phyloP scores from a whole-genome alignment of 1,140 invertebrate genomes.

The Macrocentrus cingulum region DNA sequence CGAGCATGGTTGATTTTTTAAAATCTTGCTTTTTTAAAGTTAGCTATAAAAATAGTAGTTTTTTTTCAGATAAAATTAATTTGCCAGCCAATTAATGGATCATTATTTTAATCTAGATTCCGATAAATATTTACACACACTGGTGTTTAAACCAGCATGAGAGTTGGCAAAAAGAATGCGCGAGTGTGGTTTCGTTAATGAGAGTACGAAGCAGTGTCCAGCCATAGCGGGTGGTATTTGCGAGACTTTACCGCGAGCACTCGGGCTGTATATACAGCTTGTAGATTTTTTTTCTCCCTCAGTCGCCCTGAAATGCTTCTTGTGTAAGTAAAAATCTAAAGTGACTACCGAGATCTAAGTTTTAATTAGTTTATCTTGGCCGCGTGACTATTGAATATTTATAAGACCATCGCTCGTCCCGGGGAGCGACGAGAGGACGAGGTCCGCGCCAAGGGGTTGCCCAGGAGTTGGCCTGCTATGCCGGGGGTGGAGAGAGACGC shows the following conservation, averaged over 20 bases:
- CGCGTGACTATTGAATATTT: slow-evolving; percentile 62
- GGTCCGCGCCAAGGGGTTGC: slow-evolving; percentile 14
- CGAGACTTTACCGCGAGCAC: slow-evolving; percentile 46
- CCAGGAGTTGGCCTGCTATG: slow-evolving; percentile 5
- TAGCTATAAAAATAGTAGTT: no score
- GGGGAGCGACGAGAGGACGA: slow-evolving; percentile 45
- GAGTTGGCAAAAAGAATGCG: slow-evolving; percentile 45
- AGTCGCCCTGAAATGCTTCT: slow-evolving; percentile 58
- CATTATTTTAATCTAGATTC: no score
- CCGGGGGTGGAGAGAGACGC: slow-evolving; percentile 17
- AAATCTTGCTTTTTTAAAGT: no score
- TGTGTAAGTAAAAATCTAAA: slow-evolving; percentile 63
- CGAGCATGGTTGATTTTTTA: no score
- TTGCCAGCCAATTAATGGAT: no score
- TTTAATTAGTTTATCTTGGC: slow-evolving; percentile 63
- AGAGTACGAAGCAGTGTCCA: slow-evolving; percentile 60
- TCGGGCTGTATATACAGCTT: slow-evolving; percentile 42
- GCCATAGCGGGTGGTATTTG: no score
- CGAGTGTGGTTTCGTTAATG: slow-evolving; percentile 56
- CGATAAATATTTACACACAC: no score
- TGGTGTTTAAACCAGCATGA: neutral
- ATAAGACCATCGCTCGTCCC: slow-evolving; percentile 47
- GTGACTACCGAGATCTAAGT: slow-evolving; percentile 62
- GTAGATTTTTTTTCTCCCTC: slow-evolving; percentile 38
- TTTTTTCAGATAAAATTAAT: no score